Evolutionary conservation across 1,140 invertebrate species (phyloP).

Genomic region (Bombyx mandarina): DNA sequence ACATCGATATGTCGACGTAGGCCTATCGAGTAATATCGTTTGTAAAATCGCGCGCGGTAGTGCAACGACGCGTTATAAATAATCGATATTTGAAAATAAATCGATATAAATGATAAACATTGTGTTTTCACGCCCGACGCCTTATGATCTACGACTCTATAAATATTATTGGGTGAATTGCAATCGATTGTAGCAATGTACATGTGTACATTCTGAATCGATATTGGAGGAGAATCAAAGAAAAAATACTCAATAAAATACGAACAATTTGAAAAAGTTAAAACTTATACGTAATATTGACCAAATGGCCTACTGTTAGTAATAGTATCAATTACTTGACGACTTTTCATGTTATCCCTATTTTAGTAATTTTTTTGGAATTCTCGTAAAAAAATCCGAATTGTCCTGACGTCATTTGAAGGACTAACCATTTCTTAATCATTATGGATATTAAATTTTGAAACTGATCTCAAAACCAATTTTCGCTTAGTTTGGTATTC

Average conservation of each 20-base stretch:
- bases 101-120: constrained; percentile 38
- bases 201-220: not conserved
- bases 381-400: not conserved
- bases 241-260: not conserved
- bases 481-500: not conserved
- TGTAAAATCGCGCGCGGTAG: constrained; percentile 32
- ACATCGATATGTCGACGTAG: constrained; percentile 7
- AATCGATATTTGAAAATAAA: constrained; percentile 36
- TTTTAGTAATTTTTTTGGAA: not conserved
- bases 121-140: constrained; percentile 29
- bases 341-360: not conserved
- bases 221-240: not conserved
- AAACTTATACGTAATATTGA: no score
- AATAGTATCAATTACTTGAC: no score
- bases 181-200: not conserved
- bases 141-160: constrained; percentile 12
- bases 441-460: not conserved
- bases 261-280: not conserved
- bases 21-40: constrained; percentile 16
- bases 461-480: not conserved
- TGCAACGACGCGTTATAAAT: constrained; percentile 42
- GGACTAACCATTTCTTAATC: not conserved
- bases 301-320: no score
- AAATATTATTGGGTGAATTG: constrained; percentile 21
- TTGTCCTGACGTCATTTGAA: not conserved